Evolutionary conservation across 2,797 vertebrate species (phyloP).

Genomic region (Buphagus erythrorhynchus): DNA sequence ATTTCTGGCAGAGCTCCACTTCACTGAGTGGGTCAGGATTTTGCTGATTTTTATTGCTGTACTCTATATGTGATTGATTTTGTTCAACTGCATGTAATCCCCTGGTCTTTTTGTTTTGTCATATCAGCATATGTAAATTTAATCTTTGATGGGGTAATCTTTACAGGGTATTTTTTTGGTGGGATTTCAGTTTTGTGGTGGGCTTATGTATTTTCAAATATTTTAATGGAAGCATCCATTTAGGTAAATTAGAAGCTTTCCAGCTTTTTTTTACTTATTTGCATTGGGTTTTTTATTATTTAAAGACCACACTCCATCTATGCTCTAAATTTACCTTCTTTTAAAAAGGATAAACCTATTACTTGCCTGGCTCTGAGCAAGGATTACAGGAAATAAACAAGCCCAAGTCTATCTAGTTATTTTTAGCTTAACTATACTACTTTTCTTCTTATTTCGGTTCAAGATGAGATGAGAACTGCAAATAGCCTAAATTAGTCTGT

Average conservation of each 20-base stretch:
- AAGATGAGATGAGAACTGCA: constrained; percentile 76
- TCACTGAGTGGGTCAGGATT: constrained; percentile 35
- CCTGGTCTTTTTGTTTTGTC: background rate
- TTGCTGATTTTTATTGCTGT: background rate
- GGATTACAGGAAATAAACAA: constrained; percentile 44
- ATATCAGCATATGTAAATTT: background rate
- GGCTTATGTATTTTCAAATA: background rate
- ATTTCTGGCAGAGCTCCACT: constrained; percentile 45
- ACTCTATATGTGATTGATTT: background rate
- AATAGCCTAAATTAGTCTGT: constrained; percentile 82
- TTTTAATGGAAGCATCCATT: background rate
- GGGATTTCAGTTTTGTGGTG: background rate
- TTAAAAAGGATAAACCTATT: background rate
- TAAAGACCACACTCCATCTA: background rate
- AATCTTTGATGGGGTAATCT: background rate
- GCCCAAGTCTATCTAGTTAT: constrained; percentile 41
- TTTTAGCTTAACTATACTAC: constrained; percentile 58
- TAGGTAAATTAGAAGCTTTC: background rate
- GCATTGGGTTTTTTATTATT: background rate
- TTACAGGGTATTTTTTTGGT: background rate
- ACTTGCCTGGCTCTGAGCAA: constrained; percentile 28
- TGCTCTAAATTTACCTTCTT: background rate
- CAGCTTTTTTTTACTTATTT: background rate
- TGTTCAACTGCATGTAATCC: background rate
- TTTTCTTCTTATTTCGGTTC: constrained; percentile 60